Evolutionary conservation across 35 echinoderm and acorn worm species (phyloP).

Genomic region (Ophiothrix spiculata): DNA sequence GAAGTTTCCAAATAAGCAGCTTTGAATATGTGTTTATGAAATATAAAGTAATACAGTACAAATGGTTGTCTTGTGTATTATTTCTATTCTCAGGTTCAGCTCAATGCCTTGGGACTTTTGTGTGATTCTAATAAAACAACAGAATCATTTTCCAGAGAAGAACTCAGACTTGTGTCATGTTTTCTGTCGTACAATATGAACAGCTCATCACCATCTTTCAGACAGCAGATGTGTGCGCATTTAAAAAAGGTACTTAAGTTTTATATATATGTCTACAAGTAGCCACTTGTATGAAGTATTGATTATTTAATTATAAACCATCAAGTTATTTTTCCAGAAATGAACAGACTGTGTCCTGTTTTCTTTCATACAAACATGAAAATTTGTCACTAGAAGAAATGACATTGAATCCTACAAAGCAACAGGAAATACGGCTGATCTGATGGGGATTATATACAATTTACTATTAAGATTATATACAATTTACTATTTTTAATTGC

Average conservation of each 20-base stretch:
- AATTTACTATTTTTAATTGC: too few species aligned
- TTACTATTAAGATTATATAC: too few species aligned
- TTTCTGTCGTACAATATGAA: constrained; percentile 63
- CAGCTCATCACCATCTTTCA: constrained; percentile 74
- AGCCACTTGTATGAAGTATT: background rate
- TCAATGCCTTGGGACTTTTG: constrained; percentile 69
- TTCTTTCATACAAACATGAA: too few species aligned
- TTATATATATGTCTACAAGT: background rate
- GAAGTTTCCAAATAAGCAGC: too few species aligned
- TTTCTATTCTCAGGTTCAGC: too few species aligned
- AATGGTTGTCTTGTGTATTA: too few species aligned
- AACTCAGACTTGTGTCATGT: constrained; percentile 53
- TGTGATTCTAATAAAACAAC: constrained; percentile 87
- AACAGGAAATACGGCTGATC: too few species aligned
- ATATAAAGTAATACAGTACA: too few species aligned
- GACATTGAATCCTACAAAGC: too few species aligned
- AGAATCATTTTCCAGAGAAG: constrained; percentile 39
- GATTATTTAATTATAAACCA: background rate
- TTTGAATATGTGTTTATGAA: too few species aligned
- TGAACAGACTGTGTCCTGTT: background rate
- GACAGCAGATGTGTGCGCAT: constrained; percentile 65
- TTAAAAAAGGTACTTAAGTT: constrained; percentile 74
- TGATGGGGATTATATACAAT: too few species aligned
- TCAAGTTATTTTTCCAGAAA: background rate
- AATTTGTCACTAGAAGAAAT: too few species aligned